Evolutionary conservation across 2,113 vertebrate genomes (phyloP), one percentile per base, ranked within the genome.

Genomic region (Beaufortia kweichowensis): DNA sequence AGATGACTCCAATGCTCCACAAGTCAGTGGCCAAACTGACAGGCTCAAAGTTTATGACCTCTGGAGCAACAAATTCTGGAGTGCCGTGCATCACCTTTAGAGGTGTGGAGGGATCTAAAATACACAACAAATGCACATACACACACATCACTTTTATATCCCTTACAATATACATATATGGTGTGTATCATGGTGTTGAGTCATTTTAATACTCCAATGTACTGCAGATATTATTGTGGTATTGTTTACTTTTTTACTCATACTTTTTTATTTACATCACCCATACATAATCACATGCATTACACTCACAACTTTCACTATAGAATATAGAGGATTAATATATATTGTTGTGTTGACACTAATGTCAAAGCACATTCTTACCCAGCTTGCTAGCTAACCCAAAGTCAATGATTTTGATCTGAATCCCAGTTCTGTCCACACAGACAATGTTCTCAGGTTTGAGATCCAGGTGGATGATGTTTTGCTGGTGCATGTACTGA

Each of bases 361-460:
- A 4, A 19, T 7, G 0, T 57, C 3, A 21, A 15, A 53, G 43
- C 21, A 8, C 33, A 61, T 23, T 24, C 92, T 55, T 81, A 95
- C 95, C 93, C 35, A 96, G 78, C 89, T 89, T 96, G 85, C 92
- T 88, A 65, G 96, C 96, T 59, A 99, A 88, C 71, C 97, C 96
- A n/a, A 98, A 99, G 68, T 99, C 97, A 61, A 98, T 98, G 62
- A 98, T 96, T 90, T 99, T 99, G 69, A 98, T 88, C 75, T 93
- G 92, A 75, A 95, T 96, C 82, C 95, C 95, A 0, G 89, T 93
- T 79, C 76, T 91, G 87, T 88, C 95, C 65, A 97, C 93, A 69
- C 97, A 98, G 12, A 98, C 87, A 15, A 99, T 96, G 81, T 99
- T 98, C 89, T 98, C 97, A 1, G 97, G 97, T 92, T 98, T 98